These are phyloP conservation scores for Hermaeophaga mercurialis DNA, from an alignment of 2,888 invertebrate species.

Conservation along the genomic window DNA sequence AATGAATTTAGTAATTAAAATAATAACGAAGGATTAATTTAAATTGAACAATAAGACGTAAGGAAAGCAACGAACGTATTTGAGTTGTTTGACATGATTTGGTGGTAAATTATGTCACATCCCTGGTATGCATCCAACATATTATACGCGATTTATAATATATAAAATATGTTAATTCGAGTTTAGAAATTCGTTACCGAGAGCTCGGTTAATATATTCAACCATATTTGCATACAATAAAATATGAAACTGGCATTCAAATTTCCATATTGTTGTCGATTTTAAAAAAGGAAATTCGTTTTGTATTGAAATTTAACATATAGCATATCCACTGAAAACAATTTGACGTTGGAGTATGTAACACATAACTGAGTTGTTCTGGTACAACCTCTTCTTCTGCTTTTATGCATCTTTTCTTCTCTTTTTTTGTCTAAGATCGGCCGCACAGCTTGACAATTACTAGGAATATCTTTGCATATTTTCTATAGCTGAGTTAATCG, in stretches of 20 bases:
- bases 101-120: background rate
- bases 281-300: conserved; percentile 42
- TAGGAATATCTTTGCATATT: conserved; percentile 17
- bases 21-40: too few relatives aligned
- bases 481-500: conserved; percentile 1
- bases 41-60: too few relatives aligned
- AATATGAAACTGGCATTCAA: conserved; percentile 54
- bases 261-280: conserved; percentile 51
- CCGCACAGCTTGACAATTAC: conserved; percentile 24
- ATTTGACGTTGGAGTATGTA: conserved; percentile 39
- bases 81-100: too few relatives aligned
- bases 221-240: conserved; percentile 53
- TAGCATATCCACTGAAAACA: conserved; percentile 38
- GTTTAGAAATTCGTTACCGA: conserved; percentile 55
- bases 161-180: conserved; percentile 53
- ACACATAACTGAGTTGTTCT: conserved; percentile 36
- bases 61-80: too few relatives aligned
- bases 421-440: conserved; percentile 16
- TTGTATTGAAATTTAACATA: conserved; percentile 41
- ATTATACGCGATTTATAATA: conserved; percentile 43
- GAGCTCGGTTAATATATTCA: conserved; percentile 48
- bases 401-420: conserved; percentile 21
- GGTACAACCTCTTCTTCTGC: conserved; percentile 25
- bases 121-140: conserved; percentile 32
- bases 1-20: too few relatives aligned